A percentile compares a stretch with the other conserved stretches of the same genome.
Conservation (phyloP, 2,797 vertebrate genomes). For the Smutsia gigantea region DNA sequence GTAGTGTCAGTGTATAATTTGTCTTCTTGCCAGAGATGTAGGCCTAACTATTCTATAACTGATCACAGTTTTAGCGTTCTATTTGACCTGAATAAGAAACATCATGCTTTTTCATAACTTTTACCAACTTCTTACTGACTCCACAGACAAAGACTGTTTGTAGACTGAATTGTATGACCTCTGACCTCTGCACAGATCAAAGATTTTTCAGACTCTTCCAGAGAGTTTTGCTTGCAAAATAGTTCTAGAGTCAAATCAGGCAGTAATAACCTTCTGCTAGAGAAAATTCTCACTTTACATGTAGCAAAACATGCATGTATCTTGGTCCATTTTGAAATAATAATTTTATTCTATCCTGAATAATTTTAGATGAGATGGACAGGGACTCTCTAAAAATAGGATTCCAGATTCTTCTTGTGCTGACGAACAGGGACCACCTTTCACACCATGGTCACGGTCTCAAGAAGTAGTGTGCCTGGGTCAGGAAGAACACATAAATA, state of each 20-base stretch:
- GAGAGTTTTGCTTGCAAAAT: neutral
- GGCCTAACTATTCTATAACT: neutral
- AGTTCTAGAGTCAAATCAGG: constrained; percentile 11
- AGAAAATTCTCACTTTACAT: constrained; percentile 4
- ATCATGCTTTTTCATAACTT: neutral
- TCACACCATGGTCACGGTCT: neutral
- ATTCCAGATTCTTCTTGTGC: neutral
- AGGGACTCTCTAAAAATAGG: neutral
- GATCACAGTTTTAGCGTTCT: neutral
- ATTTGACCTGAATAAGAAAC: neutral
- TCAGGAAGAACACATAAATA: constrained; percentile 1
- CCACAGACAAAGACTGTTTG: neutral
- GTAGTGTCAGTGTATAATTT: neutral
- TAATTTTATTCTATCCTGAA: neutral
- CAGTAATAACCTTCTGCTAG: neutral
- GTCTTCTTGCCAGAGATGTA: constrained; percentile 7
- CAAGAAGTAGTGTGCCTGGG: neutral
- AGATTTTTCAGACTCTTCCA: neutral
- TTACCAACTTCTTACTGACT: neutral
- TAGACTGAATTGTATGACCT: neutral
- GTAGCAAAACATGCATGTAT: neutral
- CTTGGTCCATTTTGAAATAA: neutral
- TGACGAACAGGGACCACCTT: neutral
- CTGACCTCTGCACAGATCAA: neutral
- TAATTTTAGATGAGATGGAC: neutral